Evolutionary conservation across 2,888 invertebrate genomes (phyloP).

Genomic region (Stramonita haemastoma): DNA sequence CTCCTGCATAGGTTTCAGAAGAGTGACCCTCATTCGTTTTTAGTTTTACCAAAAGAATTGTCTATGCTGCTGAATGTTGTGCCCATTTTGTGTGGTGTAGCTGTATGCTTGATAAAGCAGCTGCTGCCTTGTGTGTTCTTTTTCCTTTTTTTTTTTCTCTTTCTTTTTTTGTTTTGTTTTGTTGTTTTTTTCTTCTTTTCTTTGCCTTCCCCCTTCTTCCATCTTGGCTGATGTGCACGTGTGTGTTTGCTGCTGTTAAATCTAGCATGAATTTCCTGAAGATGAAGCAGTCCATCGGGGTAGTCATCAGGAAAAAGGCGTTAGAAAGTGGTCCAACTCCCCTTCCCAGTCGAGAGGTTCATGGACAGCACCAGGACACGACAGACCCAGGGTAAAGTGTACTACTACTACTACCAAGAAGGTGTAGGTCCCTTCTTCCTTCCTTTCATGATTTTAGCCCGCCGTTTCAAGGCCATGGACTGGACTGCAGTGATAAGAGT

Average conservation of each 20-base stretch:
- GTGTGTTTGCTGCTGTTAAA: slow-evolving; percentile 22
- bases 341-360: not conserved
- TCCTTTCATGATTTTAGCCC: not conserved
- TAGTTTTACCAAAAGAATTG: too few relatives aligned
- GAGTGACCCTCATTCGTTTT: too few relatives aligned
- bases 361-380: not conserved
- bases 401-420: not conserved
- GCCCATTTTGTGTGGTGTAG: too few relatives aligned
- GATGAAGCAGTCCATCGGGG: not conserved
- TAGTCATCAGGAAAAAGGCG: not conserved
- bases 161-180: not conserved
- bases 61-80: too few relatives aligned
- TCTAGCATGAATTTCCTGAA: slow-evolving; percentile 10
- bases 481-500: not conserved
- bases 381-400: slow-evolving; percentile 21
- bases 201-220: not conserved
- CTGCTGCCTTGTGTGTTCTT: not conserved
- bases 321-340: not conserved
- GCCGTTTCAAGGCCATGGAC: not conserved
- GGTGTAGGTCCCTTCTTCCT: not conserved
- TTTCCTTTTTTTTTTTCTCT: not conserved
- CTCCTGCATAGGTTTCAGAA: too few relatives aligned
- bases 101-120: too few relatives aligned
- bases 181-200: not conserved
- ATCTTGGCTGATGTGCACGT: slow-evolving; percentile 7